phyloP scores from a whole-genome alignment of 2,113 vertebrate genomes.

The Corythaixoides concolor region DNA sequence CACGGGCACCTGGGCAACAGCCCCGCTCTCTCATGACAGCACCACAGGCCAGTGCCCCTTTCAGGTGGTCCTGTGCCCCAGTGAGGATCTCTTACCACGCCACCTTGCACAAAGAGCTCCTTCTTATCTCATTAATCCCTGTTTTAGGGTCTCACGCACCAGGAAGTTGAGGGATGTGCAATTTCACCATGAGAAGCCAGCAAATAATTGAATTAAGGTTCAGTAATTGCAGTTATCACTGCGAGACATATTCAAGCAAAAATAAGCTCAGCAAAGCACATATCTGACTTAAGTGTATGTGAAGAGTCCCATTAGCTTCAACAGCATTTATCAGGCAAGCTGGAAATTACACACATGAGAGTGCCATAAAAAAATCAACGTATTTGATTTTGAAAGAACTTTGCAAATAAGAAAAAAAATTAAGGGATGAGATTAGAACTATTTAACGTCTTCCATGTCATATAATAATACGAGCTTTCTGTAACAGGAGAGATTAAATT shows the following conservation, averaged over 20 bases:
- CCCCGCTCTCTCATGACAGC: neutral
- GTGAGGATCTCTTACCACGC: neutral
- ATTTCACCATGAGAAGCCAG: slow-evolving; percentile 19
- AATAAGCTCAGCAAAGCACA: slow-evolving; percentile 42
- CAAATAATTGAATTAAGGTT: slow-evolving; percentile 62
- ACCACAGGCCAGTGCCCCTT: neutral
- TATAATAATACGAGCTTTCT: neutral
- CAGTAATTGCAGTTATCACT: slow-evolving; percentile 47
- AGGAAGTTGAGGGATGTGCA: neutral
- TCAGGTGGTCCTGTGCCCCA: neutral
- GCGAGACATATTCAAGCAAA: slow-evolving; percentile 30
- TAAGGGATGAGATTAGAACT: slow-evolving; percentile 35
- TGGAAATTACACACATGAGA: slow-evolving; percentile 17
- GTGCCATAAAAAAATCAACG: neutral
- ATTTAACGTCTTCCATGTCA: slow-evolving; percentile 30
- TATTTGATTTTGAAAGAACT: slow-evolving; percentile 2
- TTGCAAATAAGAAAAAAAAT: slow-evolving; percentile 24
- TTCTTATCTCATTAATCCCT: neutral
- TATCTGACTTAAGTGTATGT: slow-evolving; percentile 19
- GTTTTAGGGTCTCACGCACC: neutral
- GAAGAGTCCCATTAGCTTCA: slow-evolving; percentile 50
- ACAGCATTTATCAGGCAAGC: neutral
- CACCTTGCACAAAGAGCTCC: neutral
- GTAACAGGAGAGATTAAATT: slow-evolving; percentile 26
- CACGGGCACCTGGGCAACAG: neutral